phyloP scores from a whole-genome alignment of 1,140 invertebrate genomes.

The Berghia stephanieae region DNA sequence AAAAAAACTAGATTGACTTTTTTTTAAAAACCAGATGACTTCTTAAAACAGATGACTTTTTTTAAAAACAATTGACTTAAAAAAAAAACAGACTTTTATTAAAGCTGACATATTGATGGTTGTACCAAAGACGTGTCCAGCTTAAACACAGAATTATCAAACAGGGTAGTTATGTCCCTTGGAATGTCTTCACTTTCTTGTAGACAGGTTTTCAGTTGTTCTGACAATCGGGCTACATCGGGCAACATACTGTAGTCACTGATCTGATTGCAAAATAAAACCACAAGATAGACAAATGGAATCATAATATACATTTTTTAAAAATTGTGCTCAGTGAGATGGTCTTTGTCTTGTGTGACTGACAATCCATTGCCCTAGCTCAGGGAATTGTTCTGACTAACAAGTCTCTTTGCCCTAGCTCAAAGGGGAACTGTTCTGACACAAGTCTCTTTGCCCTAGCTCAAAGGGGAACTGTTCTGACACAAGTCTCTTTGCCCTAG shows the following conservation, averaged over 20 bases:
- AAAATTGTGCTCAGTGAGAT: no score
- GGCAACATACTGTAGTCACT: slow-evolving; percentile 92
- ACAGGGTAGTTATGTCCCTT: slow-evolving; percentile 82
- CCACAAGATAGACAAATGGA: no score
- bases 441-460: no score
- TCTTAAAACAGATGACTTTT: background rate
- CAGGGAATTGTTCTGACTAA: background rate
- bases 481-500: no score
- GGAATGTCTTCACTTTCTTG: slow-evolving; percentile 84
- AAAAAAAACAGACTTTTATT: slow-evolving; percentile 54
- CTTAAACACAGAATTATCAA: slow-evolving; percentile 87
- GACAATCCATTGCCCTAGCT: background rate
- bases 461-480: no score
- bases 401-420: no score
- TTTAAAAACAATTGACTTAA: background rate
- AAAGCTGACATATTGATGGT: no score
- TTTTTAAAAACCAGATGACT: background rate
- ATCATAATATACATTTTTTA: no score
- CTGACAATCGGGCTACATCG: slow-evolving; percentile 85
- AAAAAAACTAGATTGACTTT: no score
- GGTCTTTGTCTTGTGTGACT: background rate
- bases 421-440: no score
- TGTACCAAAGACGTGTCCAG: slow-evolving; percentile 85
- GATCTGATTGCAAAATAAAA: no score
- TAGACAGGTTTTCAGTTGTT: slow-evolving; percentile 83